These are phyloP conservation scores for Patagioenas fasciata DNA, from an alignment of 2,113 vertebrate species.

Conservation along the genomic window DNA sequence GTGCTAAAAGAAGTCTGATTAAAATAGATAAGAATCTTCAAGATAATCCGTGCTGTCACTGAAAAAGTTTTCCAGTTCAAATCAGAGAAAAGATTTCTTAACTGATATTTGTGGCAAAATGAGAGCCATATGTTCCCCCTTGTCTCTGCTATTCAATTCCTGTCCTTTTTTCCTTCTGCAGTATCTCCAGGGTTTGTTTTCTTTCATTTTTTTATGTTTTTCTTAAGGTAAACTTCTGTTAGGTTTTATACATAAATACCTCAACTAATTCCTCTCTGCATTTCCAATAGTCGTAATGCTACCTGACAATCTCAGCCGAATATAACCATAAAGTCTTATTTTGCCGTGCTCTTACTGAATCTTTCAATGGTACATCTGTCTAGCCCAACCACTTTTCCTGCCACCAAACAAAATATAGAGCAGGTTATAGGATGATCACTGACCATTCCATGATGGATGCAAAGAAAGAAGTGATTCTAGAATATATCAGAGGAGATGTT, in stretches of 20 bases:
- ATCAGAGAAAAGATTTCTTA: background rate
- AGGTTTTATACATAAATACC: background rate
- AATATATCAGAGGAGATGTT: background rate
- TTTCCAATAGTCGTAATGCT: background rate
- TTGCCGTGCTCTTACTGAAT: background rate
- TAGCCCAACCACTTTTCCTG: background rate
- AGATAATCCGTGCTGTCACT: background rate
- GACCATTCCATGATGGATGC: background rate
- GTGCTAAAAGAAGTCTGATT: slow-evolving; percentile 26
- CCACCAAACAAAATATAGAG: background rate
- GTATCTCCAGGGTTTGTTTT: background rate
- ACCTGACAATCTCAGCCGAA: background rate
- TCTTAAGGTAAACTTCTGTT: background rate
- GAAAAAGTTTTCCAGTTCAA: background rate
- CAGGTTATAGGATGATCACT: background rate
- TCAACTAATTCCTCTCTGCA: background rate
- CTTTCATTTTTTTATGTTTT: background rate
- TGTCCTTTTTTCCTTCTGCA: background rate
- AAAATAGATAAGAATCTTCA: slow-evolving; percentile 15
- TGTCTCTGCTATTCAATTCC: background rate
- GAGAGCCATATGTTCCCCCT: background rate
- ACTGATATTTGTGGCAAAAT: background rate
- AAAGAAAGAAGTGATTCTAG: background rate
- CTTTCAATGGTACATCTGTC: background rate
- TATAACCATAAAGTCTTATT: background rate